Evolutionary conservation across 2,113 vertebrate species (phyloP), one percentile per base, ranked within the genome.

Genomic region (Syngnathus floridae): DNA sequence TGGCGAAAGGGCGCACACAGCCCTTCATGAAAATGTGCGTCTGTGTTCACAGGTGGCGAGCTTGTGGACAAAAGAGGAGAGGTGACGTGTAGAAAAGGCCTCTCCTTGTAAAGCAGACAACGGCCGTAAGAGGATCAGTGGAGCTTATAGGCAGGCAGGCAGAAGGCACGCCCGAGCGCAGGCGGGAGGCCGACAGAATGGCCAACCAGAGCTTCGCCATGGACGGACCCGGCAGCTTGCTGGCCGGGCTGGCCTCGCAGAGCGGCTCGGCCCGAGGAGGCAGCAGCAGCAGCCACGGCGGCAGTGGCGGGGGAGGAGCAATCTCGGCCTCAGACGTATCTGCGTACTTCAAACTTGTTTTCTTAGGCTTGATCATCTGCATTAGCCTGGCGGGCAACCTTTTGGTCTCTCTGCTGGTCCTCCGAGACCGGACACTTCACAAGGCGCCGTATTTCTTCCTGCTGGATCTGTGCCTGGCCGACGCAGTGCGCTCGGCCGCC

Each of bases 361-460:
- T 95, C 70, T 85, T 95, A 83, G 94, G 94, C 68, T 77, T 95
- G 90, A 96, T 95, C 85, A 95, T 96, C 87, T 95, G 94, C 55
- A 88, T 95, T 80, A 95, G 94, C 81, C 90, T 96, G 26, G 92
- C 90, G 0, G 94, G 94, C 67, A 96, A 96, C 72, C 90, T 95
- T 63, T 80, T 95, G 85, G 91, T 96, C 48, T 95, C 94, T 11
- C 75, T 95, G 88, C 90, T 95, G 77, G 93, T 96, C 70, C 87
- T 95, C 68, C 90, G 94, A 83, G 94, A 96, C 87, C 87, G 93
- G 77, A 90, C 92, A 69, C 90, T 96, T 72, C 95, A 95, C 90
- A 95, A 95, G 79, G 94, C 94, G 58, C 94, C 94, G 48, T 96
- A 96, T 78, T 95, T 95, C 87, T 96, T 96, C 85, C 89, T 96